These are phyloP conservation scores for Anticlea derivata DNA, from an alignment of 2,888 invertebrate species.

Conservation along the genomic window DNA sequence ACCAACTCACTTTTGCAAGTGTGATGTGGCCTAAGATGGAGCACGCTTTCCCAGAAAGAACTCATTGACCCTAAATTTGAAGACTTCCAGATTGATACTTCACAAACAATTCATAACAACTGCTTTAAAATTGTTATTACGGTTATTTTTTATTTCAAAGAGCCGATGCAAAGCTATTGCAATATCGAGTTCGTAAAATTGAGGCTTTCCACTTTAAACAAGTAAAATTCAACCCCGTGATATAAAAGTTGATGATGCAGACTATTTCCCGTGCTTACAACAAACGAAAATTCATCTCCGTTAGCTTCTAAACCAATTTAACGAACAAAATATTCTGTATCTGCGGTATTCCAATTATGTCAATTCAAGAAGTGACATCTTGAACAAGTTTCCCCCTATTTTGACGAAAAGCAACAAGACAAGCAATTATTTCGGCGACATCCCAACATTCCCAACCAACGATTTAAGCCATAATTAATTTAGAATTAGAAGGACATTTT, in stretches of 20 bases:
- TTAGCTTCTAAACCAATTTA: conserved; percentile 17
- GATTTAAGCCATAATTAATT: conserved; percentile 48
- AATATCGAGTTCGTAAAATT: no score
- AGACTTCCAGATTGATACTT: no score
- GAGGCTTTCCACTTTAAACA: no score
- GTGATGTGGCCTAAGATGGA: no score
- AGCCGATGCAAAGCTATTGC: no score
- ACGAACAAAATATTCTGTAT: conserved; percentile 17
- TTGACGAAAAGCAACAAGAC: conserved; percentile 41
- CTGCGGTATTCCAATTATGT: conserved; percentile 27
- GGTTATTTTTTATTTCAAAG: background rate
- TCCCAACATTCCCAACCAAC: conserved; percentile 31
- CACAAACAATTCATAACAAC: no score
- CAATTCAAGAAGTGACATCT: conserved; percentile 26
- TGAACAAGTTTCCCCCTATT: conserved; percentile 22
- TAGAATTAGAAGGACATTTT: conserved; percentile 51
- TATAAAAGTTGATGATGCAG: conserved; percentile 3
- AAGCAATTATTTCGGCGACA: conserved; percentile 48
- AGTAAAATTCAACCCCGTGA: background rate
- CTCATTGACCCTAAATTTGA: no score
- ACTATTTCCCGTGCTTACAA: background rate
- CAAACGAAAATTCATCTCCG: conserved; percentile 9
- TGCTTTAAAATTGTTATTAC: background rate
- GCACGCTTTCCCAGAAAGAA: no score
- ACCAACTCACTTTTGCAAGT: no score